Conservation (phyloP, 2,888 invertebrate genomes). For the Microplitis manilae region DNA sequence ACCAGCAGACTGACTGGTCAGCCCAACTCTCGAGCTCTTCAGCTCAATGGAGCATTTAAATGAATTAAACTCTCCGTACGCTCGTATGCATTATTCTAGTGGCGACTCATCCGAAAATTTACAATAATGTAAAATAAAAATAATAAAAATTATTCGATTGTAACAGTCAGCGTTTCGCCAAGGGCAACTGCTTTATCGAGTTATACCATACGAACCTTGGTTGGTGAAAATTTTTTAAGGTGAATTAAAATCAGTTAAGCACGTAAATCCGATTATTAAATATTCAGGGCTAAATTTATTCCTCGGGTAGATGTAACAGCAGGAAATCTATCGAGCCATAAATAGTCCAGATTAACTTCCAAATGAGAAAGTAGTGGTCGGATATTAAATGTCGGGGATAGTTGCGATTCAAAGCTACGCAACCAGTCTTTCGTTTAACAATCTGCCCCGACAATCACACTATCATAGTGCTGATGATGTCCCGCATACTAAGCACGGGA, state of each 20-base stretch:
- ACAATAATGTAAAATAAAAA: background rate
- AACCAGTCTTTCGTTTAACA: background rate
- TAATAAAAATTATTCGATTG: conserved; percentile 14
- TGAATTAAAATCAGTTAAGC: background rate
- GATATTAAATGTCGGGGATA: conserved; percentile 3
- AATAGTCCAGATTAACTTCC: background rate
- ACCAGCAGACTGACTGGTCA: conserved; percentile 48
- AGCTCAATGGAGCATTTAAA: conserved; percentile 66
- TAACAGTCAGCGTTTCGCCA: conserved; percentile 2
- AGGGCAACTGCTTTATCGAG: conserved; percentile 5
- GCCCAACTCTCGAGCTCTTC: conserved; percentile 55
- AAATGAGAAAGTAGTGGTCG: background rate
- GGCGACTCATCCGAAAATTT: conserved; percentile 25
- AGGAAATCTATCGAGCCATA: background rate
- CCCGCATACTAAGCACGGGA: conserved; percentile 62
- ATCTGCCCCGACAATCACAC: conserved; percentile 61
- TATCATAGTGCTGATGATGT: conserved; percentile 63
- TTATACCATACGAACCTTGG: background rate
- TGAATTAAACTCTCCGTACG: conserved; percentile 61
- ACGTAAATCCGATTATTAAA: background rate
- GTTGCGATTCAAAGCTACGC: background rate
- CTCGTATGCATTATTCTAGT: conserved; percentile 48
- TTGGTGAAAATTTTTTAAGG: background rate
- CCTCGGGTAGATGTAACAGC: background rate
- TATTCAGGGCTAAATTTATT: background rate